Base-by-base conservation (phyloP, 2,797 vertebrate genomes). In the Taeniopygia guttata region DNA sequence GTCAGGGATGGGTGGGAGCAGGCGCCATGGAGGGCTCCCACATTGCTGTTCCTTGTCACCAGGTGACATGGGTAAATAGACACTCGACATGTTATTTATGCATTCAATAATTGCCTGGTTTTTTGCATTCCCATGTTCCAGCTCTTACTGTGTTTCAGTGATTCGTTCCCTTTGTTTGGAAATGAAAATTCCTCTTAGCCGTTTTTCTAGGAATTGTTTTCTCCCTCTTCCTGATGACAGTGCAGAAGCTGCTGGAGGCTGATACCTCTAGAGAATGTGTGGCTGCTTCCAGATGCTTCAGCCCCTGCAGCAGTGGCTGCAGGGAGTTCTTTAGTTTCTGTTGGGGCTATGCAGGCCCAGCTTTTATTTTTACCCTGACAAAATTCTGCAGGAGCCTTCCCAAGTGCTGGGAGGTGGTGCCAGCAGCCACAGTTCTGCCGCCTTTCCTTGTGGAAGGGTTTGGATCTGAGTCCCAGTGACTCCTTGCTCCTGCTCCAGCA, bases 181-280 rank as follows among this genome's bases (percentile, higher is more conserved):
- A 82, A 64, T 51, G 69, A 91, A 64, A 83, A 46, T 64, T 89
- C 48, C 46, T 89, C 42, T 40, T 56, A 13, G 78, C 30, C 74
- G 38, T 64, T 92, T 84, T 90, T 88, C 68, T 94, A 73, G 60
- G 73, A 94, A 82, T 76, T 83, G 55, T 91, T 87, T 89, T 86
- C 48, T 52, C 42, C 30, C 26, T 62, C 46, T 66, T 93, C 55
- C 54, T 58, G 38, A 80, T 94, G 80, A 69, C 70, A 42, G 51
- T 25, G 55, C 67, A 59, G 85, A 68, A 69, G 30, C 42, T 46
- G 68, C 81, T 82, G 78, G 74, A 91, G 89, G 64, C 49, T 0
- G 5, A 19, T 59, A 11, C 67, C 79, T 77, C 79, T 16, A 1
- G 89, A 88, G 77, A 26, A 20, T 14, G 4, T 43, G 89, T 59